Conservation (phyloP, 2,797 vertebrate species). For the Malacoraja senta region DNA sequence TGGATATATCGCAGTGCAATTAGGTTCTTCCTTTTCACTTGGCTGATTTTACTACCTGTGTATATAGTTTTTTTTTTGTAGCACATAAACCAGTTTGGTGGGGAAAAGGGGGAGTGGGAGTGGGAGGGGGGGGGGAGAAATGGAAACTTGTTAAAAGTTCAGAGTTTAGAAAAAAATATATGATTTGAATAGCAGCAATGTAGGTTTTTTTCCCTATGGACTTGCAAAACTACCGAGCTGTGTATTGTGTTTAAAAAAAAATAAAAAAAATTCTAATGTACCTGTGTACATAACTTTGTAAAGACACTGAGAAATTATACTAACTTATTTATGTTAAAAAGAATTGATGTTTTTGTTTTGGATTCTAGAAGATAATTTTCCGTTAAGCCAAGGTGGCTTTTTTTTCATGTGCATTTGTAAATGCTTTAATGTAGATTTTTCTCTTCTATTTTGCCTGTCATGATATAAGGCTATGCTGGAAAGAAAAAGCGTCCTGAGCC, state of each 20-base stretch:
- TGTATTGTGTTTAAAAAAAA: constrained; percentile 60
- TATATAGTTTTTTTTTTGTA: constrained; percentile 67
- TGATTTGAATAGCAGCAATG: constrained; percentile 54
- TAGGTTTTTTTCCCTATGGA: constrained; percentile 42
- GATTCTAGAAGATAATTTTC: constrained; percentile 75
- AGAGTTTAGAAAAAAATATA: constrained; percentile 48
- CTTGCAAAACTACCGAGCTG: constrained; percentile 62
- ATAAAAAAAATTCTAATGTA: constrained; percentile 55
- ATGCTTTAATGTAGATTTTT: constrained; percentile 75
- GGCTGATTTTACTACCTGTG: constrained; percentile 70
- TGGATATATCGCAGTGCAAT: constrained; percentile 97
- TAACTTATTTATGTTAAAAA: constrained; percentile 98
- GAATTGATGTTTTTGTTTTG: constrained; percentile 58
- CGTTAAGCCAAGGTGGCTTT: constrained; percentile 88
- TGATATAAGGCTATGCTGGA: constrained; percentile 64
- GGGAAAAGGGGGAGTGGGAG: constrained; percentile 44
- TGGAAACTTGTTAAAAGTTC: constrained; percentile 53
- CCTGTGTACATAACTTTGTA: constrained; percentile 79
- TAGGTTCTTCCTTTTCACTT: constrained; percentile 70
- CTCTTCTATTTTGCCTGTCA: constrained; percentile 54
- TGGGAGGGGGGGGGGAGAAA: constrained; percentile 44
- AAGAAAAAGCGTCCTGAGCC: constrained; percentile 96
- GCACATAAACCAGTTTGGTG: constrained; percentile 57
- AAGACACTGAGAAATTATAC: constrained; percentile 99
- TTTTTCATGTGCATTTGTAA: constrained; percentile 77